phyloP scores from a whole-genome alignment of 2,113 vertebrate species.

The Arothron firmamentum region DNA sequence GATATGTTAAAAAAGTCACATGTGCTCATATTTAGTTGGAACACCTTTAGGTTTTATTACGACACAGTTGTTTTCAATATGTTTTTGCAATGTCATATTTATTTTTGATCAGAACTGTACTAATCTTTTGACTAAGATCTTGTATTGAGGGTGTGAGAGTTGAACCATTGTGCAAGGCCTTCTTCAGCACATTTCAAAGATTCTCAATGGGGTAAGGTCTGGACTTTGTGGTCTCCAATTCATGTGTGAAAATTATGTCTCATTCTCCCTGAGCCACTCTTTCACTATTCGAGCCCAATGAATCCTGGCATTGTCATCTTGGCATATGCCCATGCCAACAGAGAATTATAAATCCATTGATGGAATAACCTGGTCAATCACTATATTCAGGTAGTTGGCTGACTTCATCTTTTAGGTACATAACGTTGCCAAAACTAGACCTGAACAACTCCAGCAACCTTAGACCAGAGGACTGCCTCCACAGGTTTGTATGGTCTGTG shows the following conservation, averaged over 20 bases:
- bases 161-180: not conserved
- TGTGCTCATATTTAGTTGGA: not conserved
- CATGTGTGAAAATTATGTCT: not conserved
- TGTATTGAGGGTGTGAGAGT: not conserved
- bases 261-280: not conserved
- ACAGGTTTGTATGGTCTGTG: not conserved
- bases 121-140: not conserved
- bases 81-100: constrained; percentile 1
- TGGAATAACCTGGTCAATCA: not conserved
- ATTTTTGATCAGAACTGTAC: not conserved
- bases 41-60: not conserved
- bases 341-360: not conserved
- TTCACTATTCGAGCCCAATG: not conserved
- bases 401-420: not conserved
- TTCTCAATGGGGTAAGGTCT: not conserved
- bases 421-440: not conserved
- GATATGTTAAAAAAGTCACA: not conserved
- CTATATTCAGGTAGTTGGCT: not conserved
- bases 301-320: no score
- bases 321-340: not conserved
- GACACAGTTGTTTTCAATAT: not conserved
- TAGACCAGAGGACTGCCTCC: not conserved
- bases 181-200: not conserved
- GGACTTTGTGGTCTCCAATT: not conserved
- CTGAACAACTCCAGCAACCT: not conserved